Percentiles rank a stretch among this genome's conserved stretches.
Conservation (phyloP, 1,140 invertebrate genomes). For the Lasaia peninsularis region DNA sequence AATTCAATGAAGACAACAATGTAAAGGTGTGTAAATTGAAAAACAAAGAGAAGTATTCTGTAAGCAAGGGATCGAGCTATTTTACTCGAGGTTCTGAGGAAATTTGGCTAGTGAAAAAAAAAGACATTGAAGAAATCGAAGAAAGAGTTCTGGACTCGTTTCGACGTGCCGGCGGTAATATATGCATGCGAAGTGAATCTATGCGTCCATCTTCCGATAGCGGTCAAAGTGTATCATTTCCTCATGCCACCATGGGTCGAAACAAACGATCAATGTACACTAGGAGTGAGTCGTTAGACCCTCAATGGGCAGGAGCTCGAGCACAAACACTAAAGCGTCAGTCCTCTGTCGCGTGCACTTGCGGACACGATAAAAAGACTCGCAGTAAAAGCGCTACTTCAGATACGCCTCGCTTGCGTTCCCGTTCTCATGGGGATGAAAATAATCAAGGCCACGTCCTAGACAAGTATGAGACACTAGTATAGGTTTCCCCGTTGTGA, state of each 20-base stretch:
- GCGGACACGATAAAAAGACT: conserved; percentile 65
- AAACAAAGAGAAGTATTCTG: conserved; percentile 60
- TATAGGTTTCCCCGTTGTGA: conserved; percentile 51
- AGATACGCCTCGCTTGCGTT: conserved; percentile 43
- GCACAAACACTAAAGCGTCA: conserved; percentile 64
- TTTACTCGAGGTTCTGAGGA: conserved; percentile 66
- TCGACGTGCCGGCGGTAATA: conserved; percentile 53
- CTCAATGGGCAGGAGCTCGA: conserved; percentile 49
- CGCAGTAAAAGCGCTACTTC: conserved; percentile 41
- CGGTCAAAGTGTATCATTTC: conserved; percentile 43
- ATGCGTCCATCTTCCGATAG: conserved; percentile 57
- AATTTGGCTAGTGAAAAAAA: conserved; percentile 72
- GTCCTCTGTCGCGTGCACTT: conserved; percentile 65
- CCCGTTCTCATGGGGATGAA: conserved; percentile 62
- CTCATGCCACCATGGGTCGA: conserved; percentile 58
- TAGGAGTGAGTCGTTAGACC: conserved; percentile 63
- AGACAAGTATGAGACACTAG: conserved; percentile 75
- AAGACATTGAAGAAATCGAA: conserved; percentile 70
- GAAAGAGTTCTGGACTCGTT: conserved; percentile 66
- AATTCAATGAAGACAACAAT: conserved; percentile 56
- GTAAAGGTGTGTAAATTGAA: conserved; percentile 64
- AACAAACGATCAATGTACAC: conserved; percentile 51
- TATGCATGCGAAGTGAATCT: conserved; percentile 50
- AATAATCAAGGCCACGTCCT: conserved; percentile 58
- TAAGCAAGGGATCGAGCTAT: conserved; percentile 64